Evolutionary conservation across 2,797 vertebrate genomes (phyloP), one percentile per base, ranked within the genome.

Genomic region (Crocidura indochinensis): DNA sequence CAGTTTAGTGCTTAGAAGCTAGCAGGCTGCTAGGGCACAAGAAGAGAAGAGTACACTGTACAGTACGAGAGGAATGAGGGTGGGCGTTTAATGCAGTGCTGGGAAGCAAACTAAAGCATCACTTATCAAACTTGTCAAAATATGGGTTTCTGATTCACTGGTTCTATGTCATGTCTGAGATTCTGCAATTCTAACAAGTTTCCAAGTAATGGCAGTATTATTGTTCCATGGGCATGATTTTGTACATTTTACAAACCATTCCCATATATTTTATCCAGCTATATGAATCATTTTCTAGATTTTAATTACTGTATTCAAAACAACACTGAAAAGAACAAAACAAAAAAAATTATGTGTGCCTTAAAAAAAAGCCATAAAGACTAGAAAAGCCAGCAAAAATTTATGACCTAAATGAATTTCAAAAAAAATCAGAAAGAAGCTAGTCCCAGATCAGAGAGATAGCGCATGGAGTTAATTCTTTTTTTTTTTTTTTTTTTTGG

Each of bases 321-420:
- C 88, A 72, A 91, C 8, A 81, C 1, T 71, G 11, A 26, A 83
- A 29, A 8, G 91, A 81, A 49, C 62, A 81, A 87, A 64, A 31
- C 10, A 49, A 73, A 44, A 77, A 31, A 72, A 90, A 53, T 65
- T 51, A 78, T 78, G 10, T 31, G 73, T 81, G 87, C 10, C 79
- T 38, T 94, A 89, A 87, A 74, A 87, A 38, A 84, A 88, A 89
- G 27, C 14, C 69, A 77, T 38, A 10, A 79, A 91, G 12, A 65
- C 47, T 79, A 82, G 72, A 64, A 87, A 83, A 81, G 2, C 44
- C 71, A 60, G 8, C 1, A 20, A 20, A 51, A 74, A 81, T 89
- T 26, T 73, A 31, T 38, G 60, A 80, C 67, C 44, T 46, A 78
- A 89, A 49, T 46, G 9, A 92, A 86, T 15, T 76, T 47, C 87